phyloP scores from a whole-genome alignment of 2,797 vertebrate genomes.

The Enoplosus armatus region DNA sequence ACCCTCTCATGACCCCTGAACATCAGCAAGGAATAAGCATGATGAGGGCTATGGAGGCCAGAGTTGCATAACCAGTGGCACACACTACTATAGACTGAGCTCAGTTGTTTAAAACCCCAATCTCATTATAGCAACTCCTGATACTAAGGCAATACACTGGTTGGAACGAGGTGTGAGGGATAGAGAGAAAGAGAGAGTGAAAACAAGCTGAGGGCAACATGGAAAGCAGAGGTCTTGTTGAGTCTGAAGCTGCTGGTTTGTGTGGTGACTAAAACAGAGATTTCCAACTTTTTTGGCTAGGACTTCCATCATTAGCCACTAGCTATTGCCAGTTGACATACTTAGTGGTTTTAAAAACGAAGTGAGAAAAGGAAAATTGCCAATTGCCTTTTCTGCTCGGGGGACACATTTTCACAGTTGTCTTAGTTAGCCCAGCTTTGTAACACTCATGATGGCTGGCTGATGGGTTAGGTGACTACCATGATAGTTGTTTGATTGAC shows the following conservation, averaged over 20 bases:
- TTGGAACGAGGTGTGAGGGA: constrained; percentile 16
- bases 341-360: constrained; percentile 46
- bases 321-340: constrained; percentile 51
- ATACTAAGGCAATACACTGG: constrained; percentile 43
- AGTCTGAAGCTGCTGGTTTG: constrained; percentile 48
- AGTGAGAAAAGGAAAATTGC: constrained; percentile 41
- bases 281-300: constrained; percentile 43
- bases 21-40: constrained; percentile 44
- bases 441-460: constrained; percentile 16
- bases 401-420: constrained; percentile 32
- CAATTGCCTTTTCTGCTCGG: constrained; percentile 32
- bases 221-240: constrained; percentile 39
- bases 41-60: constrained; percentile 29
- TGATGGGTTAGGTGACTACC: constrained; percentile 28
- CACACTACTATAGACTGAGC: constrained; percentile 21
- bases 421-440: constrained; percentile 39
- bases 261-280: constrained; percentile 54
- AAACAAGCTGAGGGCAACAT: constrained; percentile 21
- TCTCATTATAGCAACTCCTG: constrained; percentile 68
- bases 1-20: constrained; percentile 13
- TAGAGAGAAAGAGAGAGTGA: constrained; percentile 30
- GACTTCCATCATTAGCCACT: constrained; percentile 52
- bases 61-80: constrained; percentile 31
- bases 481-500: constrained; percentile 47
- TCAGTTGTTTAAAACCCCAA: constrained; percentile 55